Evolutionary conservation across 2,113 vertebrate species (phyloP).

Genomic region (Notothenia coriiceps): DNA sequence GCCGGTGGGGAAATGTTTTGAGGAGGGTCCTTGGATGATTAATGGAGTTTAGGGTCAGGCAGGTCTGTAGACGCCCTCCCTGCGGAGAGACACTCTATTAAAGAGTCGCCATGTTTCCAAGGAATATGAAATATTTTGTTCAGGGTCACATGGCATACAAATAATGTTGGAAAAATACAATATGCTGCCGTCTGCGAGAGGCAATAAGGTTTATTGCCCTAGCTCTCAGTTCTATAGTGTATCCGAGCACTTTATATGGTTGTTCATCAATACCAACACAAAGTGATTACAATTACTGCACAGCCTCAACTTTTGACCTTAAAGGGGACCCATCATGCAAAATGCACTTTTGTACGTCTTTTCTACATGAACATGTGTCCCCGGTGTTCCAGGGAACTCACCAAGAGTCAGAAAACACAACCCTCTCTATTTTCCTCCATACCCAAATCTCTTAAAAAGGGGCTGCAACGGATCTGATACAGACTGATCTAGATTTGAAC

Average conservation of each 20-base stretch:
- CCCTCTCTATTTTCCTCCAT: too few relatives aligned
- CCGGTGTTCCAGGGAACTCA: too few relatives aligned
- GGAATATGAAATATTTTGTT: slow-evolving; percentile 22
- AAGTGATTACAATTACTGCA: slow-evolving; percentile 14
- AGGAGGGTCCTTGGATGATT: slow-evolving; percentile 31
- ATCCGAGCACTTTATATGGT: slow-evolving; percentile 19
- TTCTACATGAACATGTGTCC: too few relatives aligned
- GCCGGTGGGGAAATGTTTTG: slow-evolving; percentile 21
- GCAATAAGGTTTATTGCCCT: slow-evolving; percentile 23
- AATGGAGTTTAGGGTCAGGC: slow-evolving; percentile 47
- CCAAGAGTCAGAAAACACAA: too few relatives aligned
- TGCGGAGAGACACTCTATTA: slow-evolving; percentile 32
- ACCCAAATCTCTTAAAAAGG: too few relatives aligned
- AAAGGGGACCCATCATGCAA: too few relatives aligned
- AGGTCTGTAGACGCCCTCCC: slow-evolving; percentile 24
- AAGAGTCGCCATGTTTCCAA: not conserved
- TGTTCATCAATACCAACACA: slow-evolving; percentile 34
- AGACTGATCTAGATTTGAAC: too few relatives aligned
- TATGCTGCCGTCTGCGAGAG: slow-evolving; percentile 19
- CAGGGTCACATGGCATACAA: slow-evolving; percentile 9
- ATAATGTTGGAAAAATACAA: slow-evolving; percentile 23
- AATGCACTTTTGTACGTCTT: too few relatives aligned
- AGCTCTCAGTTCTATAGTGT: slow-evolving; percentile 21
- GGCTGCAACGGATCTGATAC: too few relatives aligned
- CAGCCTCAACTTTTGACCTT: slow-evolving; percentile 13